Percentiles rank a stretch among this genome's conserved stretches.
Evolutionary conservation across 2,888 invertebrate genomes (phyloP).

Genomic region (Lycophotia porphyrea): DNA sequence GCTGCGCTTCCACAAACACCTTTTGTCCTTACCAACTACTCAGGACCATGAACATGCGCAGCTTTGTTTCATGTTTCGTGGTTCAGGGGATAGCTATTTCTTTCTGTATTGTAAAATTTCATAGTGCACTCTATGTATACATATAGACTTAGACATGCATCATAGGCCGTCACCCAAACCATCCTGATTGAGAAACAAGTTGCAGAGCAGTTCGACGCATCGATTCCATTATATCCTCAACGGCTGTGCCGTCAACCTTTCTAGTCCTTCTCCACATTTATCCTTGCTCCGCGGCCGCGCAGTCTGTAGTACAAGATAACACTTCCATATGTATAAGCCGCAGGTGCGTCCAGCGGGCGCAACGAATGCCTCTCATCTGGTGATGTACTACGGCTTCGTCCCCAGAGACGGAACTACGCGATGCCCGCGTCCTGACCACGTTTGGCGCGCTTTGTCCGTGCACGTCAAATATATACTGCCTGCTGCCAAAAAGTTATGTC

Average conservation of each 20-base stretch:
- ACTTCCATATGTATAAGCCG: not conserved
- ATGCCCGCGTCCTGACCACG: not conserved
- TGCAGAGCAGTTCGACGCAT: not conserved
- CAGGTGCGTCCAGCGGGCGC: conserved; percentile 18
- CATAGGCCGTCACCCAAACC: not conserved
- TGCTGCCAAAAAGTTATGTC: not conserved
- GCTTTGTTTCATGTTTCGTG: not conserved
- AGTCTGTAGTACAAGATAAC: too few species aligned
- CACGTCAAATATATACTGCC: not conserved
- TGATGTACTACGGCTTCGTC: conserved; percentile 13
- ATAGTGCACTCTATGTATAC: not conserved
- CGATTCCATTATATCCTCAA: not conserved
- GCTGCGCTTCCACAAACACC: conserved; percentile 4
- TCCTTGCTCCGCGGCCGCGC: not conserved
- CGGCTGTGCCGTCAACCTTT: not conserved
- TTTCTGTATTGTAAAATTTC: not conserved
- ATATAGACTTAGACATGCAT: not conserved
- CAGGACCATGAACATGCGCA: not conserved
- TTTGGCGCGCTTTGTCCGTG: too few species aligned
- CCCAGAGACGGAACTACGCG: conserved; percentile 5
- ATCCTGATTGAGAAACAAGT: too few species aligned
- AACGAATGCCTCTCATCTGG: not conserved
- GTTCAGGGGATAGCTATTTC: not conserved
- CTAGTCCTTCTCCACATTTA: not conserved
- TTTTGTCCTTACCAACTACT: conserved; percentile 21